Conservation (phyloP, 2,113 vertebrate species). For the Corvus cornix region DNA sequence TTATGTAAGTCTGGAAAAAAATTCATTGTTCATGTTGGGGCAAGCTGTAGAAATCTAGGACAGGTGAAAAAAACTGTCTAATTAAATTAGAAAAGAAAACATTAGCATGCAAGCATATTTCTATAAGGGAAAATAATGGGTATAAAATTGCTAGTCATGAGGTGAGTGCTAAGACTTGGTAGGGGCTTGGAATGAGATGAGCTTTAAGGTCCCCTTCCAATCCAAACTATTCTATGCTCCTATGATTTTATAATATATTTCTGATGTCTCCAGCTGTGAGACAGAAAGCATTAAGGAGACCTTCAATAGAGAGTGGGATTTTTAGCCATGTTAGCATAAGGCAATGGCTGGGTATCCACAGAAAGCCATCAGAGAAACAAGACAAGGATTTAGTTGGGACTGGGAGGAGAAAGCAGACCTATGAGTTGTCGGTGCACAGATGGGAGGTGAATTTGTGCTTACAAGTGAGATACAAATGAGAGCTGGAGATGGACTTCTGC, state of each 20-base stretch:
- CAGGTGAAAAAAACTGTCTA: neutral
- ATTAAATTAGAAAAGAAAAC: neutral
- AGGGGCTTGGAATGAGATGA: neutral
- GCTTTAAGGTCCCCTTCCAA: neutral
- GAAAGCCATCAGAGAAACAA: neutral
- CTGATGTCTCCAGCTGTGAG: neutral
- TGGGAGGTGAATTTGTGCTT: neutral
- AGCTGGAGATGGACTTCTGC: neutral
- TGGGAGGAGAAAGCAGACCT: neutral
- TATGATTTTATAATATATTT: neutral
- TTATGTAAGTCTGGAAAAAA: neutral
- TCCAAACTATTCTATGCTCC: neutral
- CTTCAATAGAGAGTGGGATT: neutral
- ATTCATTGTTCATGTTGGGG: neutral
- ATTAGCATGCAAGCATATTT: neutral
- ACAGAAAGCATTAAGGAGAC: neutral
- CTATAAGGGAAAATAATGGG: neutral
- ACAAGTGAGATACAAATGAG: neutral
- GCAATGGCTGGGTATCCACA: neutral
- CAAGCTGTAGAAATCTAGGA: neutral
- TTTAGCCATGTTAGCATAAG: neutral
- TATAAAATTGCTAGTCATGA: neutral
- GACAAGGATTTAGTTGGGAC: neutral
- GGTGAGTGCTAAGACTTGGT: neutral
- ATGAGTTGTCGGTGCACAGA: neutral